phyloP scores from a whole-genome alignment of 2,888 invertebrate genomes.

The Perizoma flavofasciatum region DNA sequence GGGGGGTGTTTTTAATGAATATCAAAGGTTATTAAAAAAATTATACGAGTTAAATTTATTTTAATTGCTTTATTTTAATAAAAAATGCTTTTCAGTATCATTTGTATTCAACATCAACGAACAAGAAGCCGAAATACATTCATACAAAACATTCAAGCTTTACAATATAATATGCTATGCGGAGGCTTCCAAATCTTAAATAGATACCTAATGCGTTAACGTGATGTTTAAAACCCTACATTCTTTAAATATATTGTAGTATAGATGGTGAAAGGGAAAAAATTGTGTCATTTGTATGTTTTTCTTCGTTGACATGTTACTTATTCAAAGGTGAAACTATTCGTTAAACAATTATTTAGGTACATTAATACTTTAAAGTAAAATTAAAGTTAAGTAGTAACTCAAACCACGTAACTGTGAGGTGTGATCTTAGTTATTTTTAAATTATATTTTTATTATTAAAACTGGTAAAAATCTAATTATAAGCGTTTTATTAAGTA shows the following conservation, averaged over 20 bases:
- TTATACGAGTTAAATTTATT: constrained; percentile 18
- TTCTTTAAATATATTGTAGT: neutral
- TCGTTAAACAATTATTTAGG: no score
- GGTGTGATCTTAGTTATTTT: neutral
- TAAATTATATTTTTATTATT: neutral
- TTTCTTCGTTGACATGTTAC: no score
- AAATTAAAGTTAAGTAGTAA: no score
- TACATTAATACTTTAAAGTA: neutral
- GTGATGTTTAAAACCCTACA: neutral
- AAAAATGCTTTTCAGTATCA: constrained; percentile 69
- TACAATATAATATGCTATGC: constrained; percentile 14
- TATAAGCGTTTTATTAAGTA: neutral
- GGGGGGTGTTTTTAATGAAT: no score
- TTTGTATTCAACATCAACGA: constrained; percentile 51
- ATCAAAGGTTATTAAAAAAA: neutral
- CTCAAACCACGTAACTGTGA: neutral
- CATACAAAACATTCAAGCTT: constrained; percentile 55
- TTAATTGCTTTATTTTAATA: constrained; percentile 77
- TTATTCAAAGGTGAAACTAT: no score
- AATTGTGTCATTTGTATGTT: no score
- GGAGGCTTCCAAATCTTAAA: constrained; percentile 23
- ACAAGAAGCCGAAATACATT: constrained; percentile 67
- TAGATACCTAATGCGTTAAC: constrained; percentile 1
- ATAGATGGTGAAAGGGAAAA: neutral
- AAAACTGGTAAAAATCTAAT: neutral